These are phyloP conservation scores for Rhinoptilus africanus DNA, from an alignment of 2,113 vertebrate species.

Conservation along the genomic window DNA sequence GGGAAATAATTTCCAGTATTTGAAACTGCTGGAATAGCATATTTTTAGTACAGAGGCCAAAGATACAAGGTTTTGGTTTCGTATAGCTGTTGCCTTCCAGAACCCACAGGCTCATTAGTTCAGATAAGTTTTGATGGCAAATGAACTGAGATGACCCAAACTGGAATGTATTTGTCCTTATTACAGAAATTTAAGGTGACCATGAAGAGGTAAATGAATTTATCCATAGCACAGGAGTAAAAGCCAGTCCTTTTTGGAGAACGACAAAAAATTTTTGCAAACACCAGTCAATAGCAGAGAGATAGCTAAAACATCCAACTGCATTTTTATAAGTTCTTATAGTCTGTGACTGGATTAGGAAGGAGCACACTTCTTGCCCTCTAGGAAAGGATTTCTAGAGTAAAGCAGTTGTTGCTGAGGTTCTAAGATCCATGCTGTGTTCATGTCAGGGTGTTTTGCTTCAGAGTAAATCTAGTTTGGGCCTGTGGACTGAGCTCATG, in stretches of 20 bases:
- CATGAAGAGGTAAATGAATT: background rate
- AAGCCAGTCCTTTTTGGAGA: background rate
- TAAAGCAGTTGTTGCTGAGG: background rate
- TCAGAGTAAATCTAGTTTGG: background rate
- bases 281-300: background rate
- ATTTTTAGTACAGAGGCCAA: background rate
- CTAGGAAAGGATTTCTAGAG: background rate
- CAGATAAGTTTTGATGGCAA: background rate
- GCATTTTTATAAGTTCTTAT: background rate
- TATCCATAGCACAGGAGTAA: background rate
- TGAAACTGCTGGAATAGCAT: background rate
- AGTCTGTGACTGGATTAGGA: background rate
- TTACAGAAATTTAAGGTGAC: background rate
- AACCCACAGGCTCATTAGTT: background rate
- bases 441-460: background rate
- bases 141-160: background rate
- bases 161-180: background rate
- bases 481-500: background rate
- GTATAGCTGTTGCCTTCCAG: background rate
- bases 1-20: background rate
- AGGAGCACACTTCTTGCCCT: background rate
- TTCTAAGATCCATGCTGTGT: background rate
- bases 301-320: background rate
- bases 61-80: background rate
- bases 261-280: background rate